These are phyloP conservation scores for Paramormyrops kingsleyae DNA, from an alignment of 2,113 vertebrate genomes.

Conservation along the genomic window DNA sequence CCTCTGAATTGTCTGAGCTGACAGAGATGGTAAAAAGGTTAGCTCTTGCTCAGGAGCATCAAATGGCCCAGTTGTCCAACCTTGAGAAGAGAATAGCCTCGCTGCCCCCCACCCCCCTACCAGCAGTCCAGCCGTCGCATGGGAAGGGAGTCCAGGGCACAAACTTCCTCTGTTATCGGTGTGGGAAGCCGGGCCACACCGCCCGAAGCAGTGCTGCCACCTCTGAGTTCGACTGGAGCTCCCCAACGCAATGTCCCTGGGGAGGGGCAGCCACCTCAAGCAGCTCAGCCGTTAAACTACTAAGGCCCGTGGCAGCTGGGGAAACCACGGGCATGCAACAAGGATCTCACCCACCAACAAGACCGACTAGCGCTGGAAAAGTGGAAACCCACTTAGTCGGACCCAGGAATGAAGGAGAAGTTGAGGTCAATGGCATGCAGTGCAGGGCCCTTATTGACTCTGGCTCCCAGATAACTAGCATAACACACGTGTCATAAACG, in stretches of 20 bases:
- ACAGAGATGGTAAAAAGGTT: neutral
- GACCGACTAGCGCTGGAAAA: neutral
- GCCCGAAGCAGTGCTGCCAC: neutral
- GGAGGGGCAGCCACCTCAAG: too few relatives aligned
- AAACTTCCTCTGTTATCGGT: neutral
- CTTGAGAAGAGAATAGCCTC: neutral
- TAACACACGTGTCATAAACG: neutral
- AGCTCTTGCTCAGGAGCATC: neutral
- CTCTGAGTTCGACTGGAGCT: too few relatives aligned
- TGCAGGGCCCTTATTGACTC: neutral
- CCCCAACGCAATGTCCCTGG: too few relatives aligned
- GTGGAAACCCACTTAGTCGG: neutral
- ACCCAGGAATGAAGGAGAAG: neutral
- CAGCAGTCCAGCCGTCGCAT: neutral
- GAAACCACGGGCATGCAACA: neutral
- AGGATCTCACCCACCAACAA: neutral
- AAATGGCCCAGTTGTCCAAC: neutral
- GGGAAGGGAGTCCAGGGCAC: too few relatives aligned
- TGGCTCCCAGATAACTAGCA: neutral
- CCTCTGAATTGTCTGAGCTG: neutral
- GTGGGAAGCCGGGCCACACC: neutral
- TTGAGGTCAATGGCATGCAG: neutral
- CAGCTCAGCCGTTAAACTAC: neutral
- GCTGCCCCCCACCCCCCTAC: neutral
- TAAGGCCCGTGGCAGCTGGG: neutral